Evolutionary conservation across 2,888 invertebrate genomes (phyloP), one percentile per base, ranked within the genome.

Genomic region (Agrilus mali): DNA sequence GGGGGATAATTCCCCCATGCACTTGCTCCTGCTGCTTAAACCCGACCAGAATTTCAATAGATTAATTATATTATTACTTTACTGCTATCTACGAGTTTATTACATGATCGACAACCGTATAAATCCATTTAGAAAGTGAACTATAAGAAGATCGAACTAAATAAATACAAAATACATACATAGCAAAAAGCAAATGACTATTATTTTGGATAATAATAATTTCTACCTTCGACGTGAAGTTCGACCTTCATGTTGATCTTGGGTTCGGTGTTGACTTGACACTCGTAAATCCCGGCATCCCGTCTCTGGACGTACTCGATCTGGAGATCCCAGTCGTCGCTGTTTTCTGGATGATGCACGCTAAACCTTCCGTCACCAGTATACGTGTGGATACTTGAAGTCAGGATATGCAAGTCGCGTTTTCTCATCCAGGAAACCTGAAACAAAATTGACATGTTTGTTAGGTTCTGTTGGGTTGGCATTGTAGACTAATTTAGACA

Each of bases 251-350:
- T 77, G 67, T 86, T 88, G 65, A 88, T 83, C 67, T 88, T 89
- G 15, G 88, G 88, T 63, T 89, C 88, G 1, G 87, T 89, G 68
- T 89, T 89, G 54, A 89, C 85, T 73, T 88, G 88, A 59, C 87
- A 88, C 67, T 88, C 87, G 70, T 88, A 88, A 47, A 86, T 80
- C 7, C 87, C 88, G 2, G 82, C 86, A 63, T 89, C 88, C 17
- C 87, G 67, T 38, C 81, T 78, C 68, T 89, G 88, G 13, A 87
- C 86, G 65, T 82, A 88, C 60, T 83, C 82, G 50, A 90, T 80
- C 66, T 79, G 79, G 52, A 90, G 73, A 65, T 86, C 84, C 88
- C 88, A 89, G 66, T 89, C 88, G 62, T 89, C 86, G 16, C 83
- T 82, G 7, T 80, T 80, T 52, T 86, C 85, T 0, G 86, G 83